phyloP scores from a whole-genome alignment of 2,113 vertebrate species.

The Neodontobutis hainanensis region DNA sequence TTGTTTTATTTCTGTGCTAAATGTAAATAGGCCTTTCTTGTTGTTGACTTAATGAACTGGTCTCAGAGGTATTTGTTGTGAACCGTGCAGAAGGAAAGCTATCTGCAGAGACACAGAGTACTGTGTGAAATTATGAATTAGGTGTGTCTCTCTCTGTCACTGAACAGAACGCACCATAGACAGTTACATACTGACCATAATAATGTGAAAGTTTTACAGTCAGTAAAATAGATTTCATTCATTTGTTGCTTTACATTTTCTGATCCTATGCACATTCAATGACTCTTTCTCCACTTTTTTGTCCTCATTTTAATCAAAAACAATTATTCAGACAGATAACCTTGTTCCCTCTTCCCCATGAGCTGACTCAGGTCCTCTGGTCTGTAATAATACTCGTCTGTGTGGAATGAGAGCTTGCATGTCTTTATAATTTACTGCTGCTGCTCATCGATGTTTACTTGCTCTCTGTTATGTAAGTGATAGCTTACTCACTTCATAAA shows the following conservation, averaged over 20 bases:
- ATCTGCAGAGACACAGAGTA: too few species aligned
- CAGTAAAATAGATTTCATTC: too few species aligned
- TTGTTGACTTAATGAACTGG: too few species aligned
- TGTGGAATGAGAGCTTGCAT: constrained; percentile 31
- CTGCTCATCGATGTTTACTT: constrained; percentile 40
- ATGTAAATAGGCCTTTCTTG: too few species aligned
- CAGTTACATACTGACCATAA: too few species aligned
- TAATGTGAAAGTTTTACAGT: too few species aligned
- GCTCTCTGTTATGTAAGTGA: constrained; percentile 45
- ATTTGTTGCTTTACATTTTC: background rate
- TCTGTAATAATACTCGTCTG: constrained; percentile 8
- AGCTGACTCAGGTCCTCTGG: constrained; percentile 8
- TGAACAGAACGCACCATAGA: too few species aligned
- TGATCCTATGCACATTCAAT: background rate
- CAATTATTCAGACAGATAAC: constrained; percentile 13
- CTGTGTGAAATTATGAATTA: too few species aligned
- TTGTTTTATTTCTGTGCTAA: too few species aligned
- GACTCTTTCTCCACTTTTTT: background rate
- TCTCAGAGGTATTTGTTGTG: too few species aligned
- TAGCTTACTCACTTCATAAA: constrained; percentile 50
- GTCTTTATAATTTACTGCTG: constrained; percentile 49
- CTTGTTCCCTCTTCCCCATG: background rate
- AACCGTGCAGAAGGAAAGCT: too few species aligned
- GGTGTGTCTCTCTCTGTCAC: too few species aligned
- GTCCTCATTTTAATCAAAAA: constrained; percentile 2